phyloP scores from a whole-genome alignment of 2,797 vertebrate species.

The Gobionotothen gibberifrons region DNA sequence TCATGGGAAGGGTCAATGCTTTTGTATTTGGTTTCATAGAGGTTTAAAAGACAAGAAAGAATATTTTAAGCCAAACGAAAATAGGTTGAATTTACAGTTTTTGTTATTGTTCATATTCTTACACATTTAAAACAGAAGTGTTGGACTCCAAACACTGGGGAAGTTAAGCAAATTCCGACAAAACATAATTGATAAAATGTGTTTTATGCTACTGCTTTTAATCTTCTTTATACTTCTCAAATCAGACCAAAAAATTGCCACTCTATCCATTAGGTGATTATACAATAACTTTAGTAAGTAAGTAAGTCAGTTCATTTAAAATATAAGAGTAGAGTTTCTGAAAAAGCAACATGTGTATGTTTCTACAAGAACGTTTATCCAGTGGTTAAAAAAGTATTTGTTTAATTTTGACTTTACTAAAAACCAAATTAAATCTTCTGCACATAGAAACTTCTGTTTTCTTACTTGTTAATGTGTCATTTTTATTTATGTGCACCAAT shows the following conservation, averaged over 20 bases:
- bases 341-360: not conserved
- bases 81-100: not conserved
- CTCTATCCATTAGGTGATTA: not conserved
- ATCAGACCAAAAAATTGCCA: not conserved
- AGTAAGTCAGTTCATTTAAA: no score
- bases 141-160: not conserved
- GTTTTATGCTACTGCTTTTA: not conserved
- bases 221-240: not conserved
- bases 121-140: not conserved
- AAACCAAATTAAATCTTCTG: not conserved
- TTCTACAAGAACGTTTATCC: not conserved
- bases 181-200: not conserved
- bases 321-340: not conserved
- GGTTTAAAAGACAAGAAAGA: not conserved
- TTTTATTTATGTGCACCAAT: not conserved
- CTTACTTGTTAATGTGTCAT: not conserved
- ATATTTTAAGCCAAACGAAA: not conserved
- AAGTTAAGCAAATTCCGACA: not conserved
- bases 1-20: not conserved
- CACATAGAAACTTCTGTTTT: not conserved
- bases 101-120: not conserved
- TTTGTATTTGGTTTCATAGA: not conserved
- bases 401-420: constrained; percentile 1
- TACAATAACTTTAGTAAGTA: not conserved
- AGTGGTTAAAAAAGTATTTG: not conserved